Percentiles rank a stretch among this genome's conserved stretches.
phyloP scores from a whole-genome alignment of 2,797 vertebrate genomes.

The Crenuchus spilurus region DNA sequence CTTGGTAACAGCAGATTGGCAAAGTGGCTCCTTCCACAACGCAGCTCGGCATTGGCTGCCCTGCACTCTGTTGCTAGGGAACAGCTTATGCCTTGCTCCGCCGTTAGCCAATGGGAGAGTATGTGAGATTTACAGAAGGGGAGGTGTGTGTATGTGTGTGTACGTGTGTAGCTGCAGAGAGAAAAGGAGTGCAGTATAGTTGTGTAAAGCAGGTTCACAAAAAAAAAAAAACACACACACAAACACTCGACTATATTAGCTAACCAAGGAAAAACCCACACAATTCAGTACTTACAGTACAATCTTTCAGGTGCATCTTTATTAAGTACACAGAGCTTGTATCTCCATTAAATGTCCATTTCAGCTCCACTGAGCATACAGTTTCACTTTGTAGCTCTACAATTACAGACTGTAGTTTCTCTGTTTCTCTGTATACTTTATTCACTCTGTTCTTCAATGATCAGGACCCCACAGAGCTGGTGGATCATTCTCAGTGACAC shows the following conservation, averaged over 20 bases:
- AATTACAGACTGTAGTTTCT: too few species aligned
- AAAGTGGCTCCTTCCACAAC: conserved; percentile 73
- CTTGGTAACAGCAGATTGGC: conserved; percentile 83
- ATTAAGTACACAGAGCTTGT: too few species aligned
- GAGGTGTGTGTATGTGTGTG: conserved; percentile 56
- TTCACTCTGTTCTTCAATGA: too few species aligned
- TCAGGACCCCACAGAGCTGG: too few species aligned
- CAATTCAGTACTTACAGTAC: conserved; percentile 1
- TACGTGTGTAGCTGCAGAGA: conserved; percentile 70
- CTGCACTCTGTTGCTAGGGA: conserved; percentile 86
- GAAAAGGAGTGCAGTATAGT: conserved; percentile 58
- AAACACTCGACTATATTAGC: neutral
- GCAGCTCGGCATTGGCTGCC: conserved; percentile 78
- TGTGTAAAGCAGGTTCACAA: conserved; percentile 63
- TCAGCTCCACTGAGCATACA: too few species aligned
- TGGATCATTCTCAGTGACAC: too few species aligned
- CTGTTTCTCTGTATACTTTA: too few species aligned
- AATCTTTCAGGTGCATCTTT: too few species aligned
- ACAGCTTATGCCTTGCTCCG: conserved; percentile 83
- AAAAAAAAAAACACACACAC: conserved; percentile 42
- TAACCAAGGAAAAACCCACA: conserved; percentile 9
- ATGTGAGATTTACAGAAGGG: conserved; percentile 59
- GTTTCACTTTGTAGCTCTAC: too few species aligned
- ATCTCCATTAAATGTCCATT: too few species aligned
- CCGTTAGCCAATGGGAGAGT: conserved; percentile 74